phyloP scores from a whole-genome alignment of 2,113 vertebrate genomes.

The Fulmarus glacialis region DNA sequence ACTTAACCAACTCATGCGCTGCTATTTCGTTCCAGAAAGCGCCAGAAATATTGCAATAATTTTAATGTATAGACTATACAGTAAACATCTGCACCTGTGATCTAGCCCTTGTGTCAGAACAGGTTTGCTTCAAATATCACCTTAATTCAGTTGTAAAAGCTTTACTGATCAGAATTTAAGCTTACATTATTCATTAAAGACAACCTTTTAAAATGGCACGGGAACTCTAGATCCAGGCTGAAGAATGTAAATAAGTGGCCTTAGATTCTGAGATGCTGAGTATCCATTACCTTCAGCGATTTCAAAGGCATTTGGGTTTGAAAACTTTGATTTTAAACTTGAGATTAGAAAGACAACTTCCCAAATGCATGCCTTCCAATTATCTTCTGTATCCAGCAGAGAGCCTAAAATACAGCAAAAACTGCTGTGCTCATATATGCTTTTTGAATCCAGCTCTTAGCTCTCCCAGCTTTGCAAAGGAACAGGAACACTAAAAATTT shows the following conservation, averaged over 20 bases:
- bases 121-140: neutral
- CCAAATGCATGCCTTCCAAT: neutral
- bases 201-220: neutral
- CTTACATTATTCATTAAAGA: neutral
- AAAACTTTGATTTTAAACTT: neutral
- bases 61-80: neutral
- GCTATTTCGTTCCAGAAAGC: neutral
- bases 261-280: neutral
- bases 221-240: neutral
- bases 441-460: neutral
- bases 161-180: neutral
- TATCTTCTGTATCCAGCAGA: neutral
- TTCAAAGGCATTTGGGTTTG: neutral
- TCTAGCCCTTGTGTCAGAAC: neutral
- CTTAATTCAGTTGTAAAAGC: neutral
- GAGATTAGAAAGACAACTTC: neutral
- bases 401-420: neutral
- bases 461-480: neutral
- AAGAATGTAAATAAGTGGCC: neutral
- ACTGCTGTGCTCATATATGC: accelerated
- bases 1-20: accelerated
- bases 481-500: neutral
- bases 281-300: neutral
- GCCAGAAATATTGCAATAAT: neutral
- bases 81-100: neutral